These are phyloP conservation scores for Phainopepla nitens DNA, from an alignment of 2,113 vertebrate species.

Conservation along the genomic window DNA sequence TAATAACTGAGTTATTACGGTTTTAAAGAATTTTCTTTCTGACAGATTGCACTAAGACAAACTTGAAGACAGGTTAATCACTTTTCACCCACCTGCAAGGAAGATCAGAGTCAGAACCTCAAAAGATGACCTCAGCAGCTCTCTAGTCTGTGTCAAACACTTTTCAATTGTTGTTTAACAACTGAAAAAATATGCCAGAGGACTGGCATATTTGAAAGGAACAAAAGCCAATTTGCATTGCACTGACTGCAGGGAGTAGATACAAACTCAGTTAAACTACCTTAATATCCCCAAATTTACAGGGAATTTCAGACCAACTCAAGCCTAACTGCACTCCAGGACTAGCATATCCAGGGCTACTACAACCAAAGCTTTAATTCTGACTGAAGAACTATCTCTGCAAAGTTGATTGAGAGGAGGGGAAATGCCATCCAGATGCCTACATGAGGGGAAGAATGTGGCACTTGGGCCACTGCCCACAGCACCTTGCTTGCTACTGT, in stretches of 20 bases:
- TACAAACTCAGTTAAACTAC: not conserved
- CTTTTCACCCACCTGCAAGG: not conserved
- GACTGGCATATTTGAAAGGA: not conserved
- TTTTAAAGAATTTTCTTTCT: not conserved
- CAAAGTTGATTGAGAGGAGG: not conserved
- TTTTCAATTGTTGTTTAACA: not conserved
- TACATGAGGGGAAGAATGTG: rapidly evolving
- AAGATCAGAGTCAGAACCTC: not conserved
- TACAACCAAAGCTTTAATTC: not conserved
- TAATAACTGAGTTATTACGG: not conserved
- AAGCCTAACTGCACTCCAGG: not conserved
- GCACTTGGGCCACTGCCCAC: rapidly evolving
- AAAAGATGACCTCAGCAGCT: not conserved
- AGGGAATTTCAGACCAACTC: not conserved
- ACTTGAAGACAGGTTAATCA: not conserved
- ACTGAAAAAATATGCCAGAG: not conserved
- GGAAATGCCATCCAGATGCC: not conserved
- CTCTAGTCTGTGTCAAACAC: not conserved
- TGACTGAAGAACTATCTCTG: not conserved
- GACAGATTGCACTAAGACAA: not conserved
- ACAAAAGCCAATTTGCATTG: not conserved
- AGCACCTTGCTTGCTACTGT: not conserved
- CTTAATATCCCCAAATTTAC: not conserved
- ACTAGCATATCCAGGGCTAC: not conserved
- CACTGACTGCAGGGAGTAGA: not conserved